Conservation (phyloP, 2,888 invertebrate genomes). For the Selenia dentaria region DNA sequence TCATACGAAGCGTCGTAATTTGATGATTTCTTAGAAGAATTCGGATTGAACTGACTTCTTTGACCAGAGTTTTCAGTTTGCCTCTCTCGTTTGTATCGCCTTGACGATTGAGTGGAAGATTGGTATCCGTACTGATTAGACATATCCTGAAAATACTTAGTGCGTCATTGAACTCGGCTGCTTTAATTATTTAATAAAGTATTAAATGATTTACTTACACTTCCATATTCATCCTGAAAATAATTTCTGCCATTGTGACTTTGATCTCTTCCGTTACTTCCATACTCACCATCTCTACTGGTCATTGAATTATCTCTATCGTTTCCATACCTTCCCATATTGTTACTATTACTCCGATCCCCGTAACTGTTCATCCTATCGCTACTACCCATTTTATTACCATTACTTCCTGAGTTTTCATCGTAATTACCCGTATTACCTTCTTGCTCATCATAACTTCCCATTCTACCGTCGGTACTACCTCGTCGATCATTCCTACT, state of each 20-base stretch:
- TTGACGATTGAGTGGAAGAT: slow-evolving; percentile 44
- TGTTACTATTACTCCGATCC: slow-evolving; percentile 25
- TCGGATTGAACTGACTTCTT: slow-evolving; percentile 75
- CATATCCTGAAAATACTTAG: slow-evolving; percentile 40
- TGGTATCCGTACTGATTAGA: slow-evolving; percentile 48
- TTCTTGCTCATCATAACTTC: slow-evolving; percentile 27
- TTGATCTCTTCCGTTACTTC: slow-evolving; percentile 43
- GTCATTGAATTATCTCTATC: slow-evolving; percentile 35
- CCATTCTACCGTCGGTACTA: slow-evolving; percentile 36
- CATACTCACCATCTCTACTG: slow-evolving; percentile 30
- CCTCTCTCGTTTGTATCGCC: slow-evolving; percentile 63
- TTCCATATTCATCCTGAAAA: slow-evolving; percentile 56
- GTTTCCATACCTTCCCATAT: slow-evolving; percentile 27
- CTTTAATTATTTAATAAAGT: background rate
- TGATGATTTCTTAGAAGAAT: slow-evolving; percentile 48
- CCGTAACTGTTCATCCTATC: slow-evolving; percentile 13
- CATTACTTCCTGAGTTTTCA: slow-evolving; percentile 37
- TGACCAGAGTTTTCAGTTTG: slow-evolving; percentile 67
- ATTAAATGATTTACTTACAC: slow-evolving; percentile 47
- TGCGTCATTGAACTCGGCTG: background rate
- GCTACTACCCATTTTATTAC: slow-evolving; percentile 28
- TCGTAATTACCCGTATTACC: slow-evolving; percentile 33
- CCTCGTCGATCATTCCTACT: slow-evolving; percentile 41
- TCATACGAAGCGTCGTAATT: slow-evolving; percentile 45
- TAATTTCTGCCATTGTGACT: slow-evolving; percentile 48